Conservation (phyloP, 2,888 invertebrate species). For the Adelphocoris suturalis region DNA sequence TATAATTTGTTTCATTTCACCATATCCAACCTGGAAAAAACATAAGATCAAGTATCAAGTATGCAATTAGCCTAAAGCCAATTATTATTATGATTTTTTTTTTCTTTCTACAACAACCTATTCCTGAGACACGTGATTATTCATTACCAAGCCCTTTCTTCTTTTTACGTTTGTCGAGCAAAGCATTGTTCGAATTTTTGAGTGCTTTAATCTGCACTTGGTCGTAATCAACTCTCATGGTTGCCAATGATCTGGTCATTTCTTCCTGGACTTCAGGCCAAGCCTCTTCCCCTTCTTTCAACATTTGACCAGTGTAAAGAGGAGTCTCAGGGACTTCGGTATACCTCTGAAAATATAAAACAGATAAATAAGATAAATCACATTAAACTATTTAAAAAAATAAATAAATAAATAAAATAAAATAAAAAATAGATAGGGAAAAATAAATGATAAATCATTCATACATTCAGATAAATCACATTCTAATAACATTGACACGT, state of each 20-base stretch:
- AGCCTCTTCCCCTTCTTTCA: conserved; percentile 93
- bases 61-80: conserved; percentile 6
- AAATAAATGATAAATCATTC: no score
- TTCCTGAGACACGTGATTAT: conserved; percentile 35
- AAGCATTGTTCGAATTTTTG: conserved; percentile 94
- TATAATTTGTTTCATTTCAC: conserved; percentile 14
- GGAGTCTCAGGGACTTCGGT: conserved; percentile 97
- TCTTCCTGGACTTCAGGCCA: conserved; percentile 99
- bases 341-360: conserved; percentile 81
- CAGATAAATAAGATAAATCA: neutral
- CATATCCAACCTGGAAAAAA: conserved; percentile 29
- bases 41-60: conserved; percentile 19
- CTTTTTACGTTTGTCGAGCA: conserved; percentile 88
- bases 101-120: neutral
- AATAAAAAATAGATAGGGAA: no score
- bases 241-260: conserved; percentile 97
- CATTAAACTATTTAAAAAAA: no score
- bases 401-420: no score
- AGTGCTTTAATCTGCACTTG: conserved; percentile 95
- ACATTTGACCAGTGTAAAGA: conserved; percentile 91
- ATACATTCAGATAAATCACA: no score
- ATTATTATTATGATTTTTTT: neutral
- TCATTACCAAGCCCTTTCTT: conserved; percentile 55
- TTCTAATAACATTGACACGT: no score
- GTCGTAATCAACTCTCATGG: conserved; percentile 99